Base-by-base conservation (phyloP, 2,113 vertebrate genomes). In the Oreochromis spilurus region DNA sequence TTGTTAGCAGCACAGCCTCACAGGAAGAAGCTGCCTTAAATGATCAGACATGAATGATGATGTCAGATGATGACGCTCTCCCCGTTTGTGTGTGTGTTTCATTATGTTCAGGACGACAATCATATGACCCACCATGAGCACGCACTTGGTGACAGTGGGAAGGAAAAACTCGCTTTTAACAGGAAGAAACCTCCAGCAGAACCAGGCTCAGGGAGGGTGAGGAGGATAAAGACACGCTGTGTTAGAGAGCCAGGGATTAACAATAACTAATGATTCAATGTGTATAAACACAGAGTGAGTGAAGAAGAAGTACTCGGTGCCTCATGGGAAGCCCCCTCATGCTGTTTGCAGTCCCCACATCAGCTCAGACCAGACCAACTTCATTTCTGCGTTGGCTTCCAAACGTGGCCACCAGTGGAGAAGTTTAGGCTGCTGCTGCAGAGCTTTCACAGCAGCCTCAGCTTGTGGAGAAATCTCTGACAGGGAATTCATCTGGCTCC, bases 101-200 rank as follows among this genome's bases (percentile, higher is more conserved):
- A 0, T 14, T 45, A 45, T 2, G 43, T 48, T 7, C 14, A 0
- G 43, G 43, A 48, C 3, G 2, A 3, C 43, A 48, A 48, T 16
- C 43, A 48, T 16, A 7, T 48, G 43, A 48, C 6, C 43, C 14
- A 6, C 43, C 6, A 16, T 16, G 13, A 16, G 0, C 43, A 48
- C 13, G 14, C 45, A 17, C 14, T 48, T 11, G 52, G 19, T 0
- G 2, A 21, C 52, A 53, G 19, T 6, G 52, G 19, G 52, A 0
- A 53, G 52, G 52, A 54, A 6, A 54, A 54, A 21, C 52, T 11
- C 5, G n/a, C 19, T 54, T 54, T 54, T 11, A 54, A 54, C n/a
- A 54, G 52, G 52, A 54, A 54, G n/a, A 60, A 60, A 10, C 57
- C 1, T 60, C 14, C 26, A 0, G 0, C 26, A 58, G 26, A 5